Evolutionary conservation across 1,140 invertebrate species (phyloP), one percentile per base, ranked within the genome.

Genomic region (Caenorhabditis remanei): DNA sequence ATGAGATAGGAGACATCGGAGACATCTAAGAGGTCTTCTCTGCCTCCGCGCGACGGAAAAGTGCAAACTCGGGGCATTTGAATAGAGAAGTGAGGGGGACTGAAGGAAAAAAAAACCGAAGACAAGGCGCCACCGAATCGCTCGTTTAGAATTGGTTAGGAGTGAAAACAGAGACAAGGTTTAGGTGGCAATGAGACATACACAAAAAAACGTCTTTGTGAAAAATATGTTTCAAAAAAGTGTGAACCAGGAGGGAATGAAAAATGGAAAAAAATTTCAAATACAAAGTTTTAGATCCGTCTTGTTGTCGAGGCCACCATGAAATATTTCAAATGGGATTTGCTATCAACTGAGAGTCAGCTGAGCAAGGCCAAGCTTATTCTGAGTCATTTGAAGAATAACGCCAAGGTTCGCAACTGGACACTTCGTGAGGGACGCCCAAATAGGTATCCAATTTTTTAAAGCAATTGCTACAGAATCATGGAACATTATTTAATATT

Each of bases 331-430:
- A 93, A 92, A 71, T 92, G 91, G 91, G 91, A 93, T 85, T 46
- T 85, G 32, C 67, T 92, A 61, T 55, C 89, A 1, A 90, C 90
- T 55, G 91, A 90, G 55, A 56, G 58, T 19, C 90, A 91, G 63
- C 75, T 92, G 58, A 71, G 84, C 46, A 93, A 93, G 65, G 91
- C 91, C 14, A 92, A 92, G 79, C 88, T 92, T 21, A 89, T 92
- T 24, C 86, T 92, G 13, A 89, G 88, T 50, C 91, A 92, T 86
- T 85, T 92, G 56, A 92, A 92, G 61, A 92, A 92, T 79, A 92
- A 92, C 61, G 91, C 91, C 3, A 92, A 92, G 88, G 91, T 92
- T 24, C 87, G 91, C 41, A 92, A 92, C 85, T 92, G 91, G 91
- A 92, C 91, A 11, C 83, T 92, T 19, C 87, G 91, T 16, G 91